Evolutionary conservation across 1,140 invertebrate species (phyloP).

Genomic region (Scaptomyza pallida): DNA sequence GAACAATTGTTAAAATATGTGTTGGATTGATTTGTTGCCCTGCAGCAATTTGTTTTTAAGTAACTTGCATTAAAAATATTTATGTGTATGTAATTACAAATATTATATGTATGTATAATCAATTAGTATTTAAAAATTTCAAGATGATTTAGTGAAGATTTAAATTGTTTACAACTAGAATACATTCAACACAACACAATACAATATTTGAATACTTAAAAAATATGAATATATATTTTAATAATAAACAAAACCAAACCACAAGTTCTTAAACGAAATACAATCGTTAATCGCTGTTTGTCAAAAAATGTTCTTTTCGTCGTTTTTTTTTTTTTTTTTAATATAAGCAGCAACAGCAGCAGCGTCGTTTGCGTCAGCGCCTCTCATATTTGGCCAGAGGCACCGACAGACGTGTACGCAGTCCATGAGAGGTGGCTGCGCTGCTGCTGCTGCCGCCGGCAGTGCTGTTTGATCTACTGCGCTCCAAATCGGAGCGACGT

Average conservation of each 20-base stretch:
- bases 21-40: slow-evolving; percentile 21
- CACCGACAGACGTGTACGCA: slow-evolving; percentile 76
- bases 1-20: slow-evolving; percentile 13
- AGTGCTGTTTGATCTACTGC: slow-evolving; percentile 43
- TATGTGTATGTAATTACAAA: slow-evolving; percentile 3
- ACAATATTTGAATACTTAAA: slow-evolving; percentile 22
- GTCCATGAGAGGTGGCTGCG: slow-evolving; percentile 45
- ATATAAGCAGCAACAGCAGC: slow-evolving; percentile 61
- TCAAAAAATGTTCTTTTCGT: not conserved
- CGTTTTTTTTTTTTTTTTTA: not conserved
- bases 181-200: slow-evolving; percentile 37
- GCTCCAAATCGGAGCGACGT: slow-evolving; percentile 59
- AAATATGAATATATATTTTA: no score
- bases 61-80: slow-evolving; percentile 31
- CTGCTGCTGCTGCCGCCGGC: slow-evolving; percentile 16
- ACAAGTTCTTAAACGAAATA: slow-evolving; percentile 23
- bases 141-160: slow-evolving; percentile 6
- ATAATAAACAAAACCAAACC: slow-evolving; percentile 11
- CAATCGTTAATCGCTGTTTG: not conserved
- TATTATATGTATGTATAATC: slow-evolving; percentile 2
- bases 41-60: slow-evolving; percentile 27
- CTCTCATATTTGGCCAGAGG: slow-evolving; percentile 68
- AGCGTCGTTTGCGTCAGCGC: slow-evolving; percentile 71
- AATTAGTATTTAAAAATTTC: slow-evolving; percentile 8
- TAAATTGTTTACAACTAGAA: slow-evolving; percentile 17